These are phyloP conservation scores for Drosophila funebris DNA, from an alignment of 1,140 invertebrate species.

Conservation along the genomic window DNA sequence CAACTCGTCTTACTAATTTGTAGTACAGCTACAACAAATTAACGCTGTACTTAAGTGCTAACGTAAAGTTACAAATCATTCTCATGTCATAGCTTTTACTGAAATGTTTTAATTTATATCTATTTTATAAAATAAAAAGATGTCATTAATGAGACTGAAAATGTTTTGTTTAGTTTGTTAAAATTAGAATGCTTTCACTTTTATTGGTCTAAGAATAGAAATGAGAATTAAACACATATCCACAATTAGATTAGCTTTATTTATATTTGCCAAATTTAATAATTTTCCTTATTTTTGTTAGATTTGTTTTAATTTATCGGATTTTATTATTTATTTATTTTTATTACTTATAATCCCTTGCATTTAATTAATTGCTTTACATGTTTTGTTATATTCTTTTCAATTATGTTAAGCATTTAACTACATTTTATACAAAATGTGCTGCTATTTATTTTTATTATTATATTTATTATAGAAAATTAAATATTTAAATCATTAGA, in stretches of 20 bases:
- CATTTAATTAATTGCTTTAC: not conserved
- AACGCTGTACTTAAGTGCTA: too few species aligned
- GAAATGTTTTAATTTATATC: too few species aligned
- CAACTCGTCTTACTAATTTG: conserved; percentile 11
- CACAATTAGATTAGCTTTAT: too few species aligned
- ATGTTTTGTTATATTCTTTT: too few species aligned
- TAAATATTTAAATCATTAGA: not conserved
- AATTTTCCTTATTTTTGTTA: too few species aligned
- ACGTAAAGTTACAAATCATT: too few species aligned
- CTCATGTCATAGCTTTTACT: too few species aligned
- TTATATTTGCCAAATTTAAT: too few species aligned
- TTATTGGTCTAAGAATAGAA: not conserved
- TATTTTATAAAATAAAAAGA: too few species aligned
- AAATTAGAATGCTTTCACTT: not conserved
- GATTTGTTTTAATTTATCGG: not conserved
- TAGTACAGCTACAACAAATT: conserved; percentile 1
- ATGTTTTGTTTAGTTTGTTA: not conserved
- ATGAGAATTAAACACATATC: too few species aligned
- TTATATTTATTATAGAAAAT: not conserved
- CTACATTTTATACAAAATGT: not conserved
- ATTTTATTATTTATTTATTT: not conserved
- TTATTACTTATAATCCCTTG: not conserved
- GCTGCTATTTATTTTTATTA: too few species aligned
- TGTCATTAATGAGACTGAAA: not conserved
- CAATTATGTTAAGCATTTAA: not conserved